Base-by-base conservation (phyloP, 1,140 invertebrate genomes). In the Drosophila ercepeae region DNA sequence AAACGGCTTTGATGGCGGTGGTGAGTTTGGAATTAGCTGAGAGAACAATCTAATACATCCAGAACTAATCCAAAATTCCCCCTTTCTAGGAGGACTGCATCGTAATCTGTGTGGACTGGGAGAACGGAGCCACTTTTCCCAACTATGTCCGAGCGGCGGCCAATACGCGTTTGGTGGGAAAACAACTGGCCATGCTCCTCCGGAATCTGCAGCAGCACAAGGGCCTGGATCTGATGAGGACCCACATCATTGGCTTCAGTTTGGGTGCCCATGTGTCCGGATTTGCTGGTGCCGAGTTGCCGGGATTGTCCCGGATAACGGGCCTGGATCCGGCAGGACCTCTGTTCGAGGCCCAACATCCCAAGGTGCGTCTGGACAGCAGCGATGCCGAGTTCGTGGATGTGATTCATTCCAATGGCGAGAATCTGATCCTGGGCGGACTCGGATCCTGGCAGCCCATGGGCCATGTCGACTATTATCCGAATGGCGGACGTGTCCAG, bases 31-130 rank as follows among this genome's bases (percentile, higher is more conserved):
- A 39, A 39, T 3, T 39, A 13, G 11, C 6, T 6, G 0, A n/a
- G n/a, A n/a, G n/a, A n/a, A n/a, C n/a, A n/a, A n/a, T n/a, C n/a
- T n/a, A n/a, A n/a, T n/a, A n/a, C n/a, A n/a, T n/a, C n/a, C n/a
- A n/a, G n/a, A n/a, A n/a, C n/a, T n/a, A n/a, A n/a, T n/a, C n/a
- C n/a, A n/a, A n/a, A 21, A 21, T 18, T 19, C 7, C 7, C 6
- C 2, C 0, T 7, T 5, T 32, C 9, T 90, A 97, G 97, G 96
- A 96, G 92, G 95, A 97, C 78, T 95, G 95, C 68, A 98, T 98
- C 89, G 95, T 98, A 0, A 95, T 99, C 21, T 97, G 97, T 81
- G 97, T 99, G 3, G 97, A 99, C 90, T 99, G 98, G 98, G 96
- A 97, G 69, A 95, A 95, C 19, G 98, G 98, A 0, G 97, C 97